Base-by-base conservation (phyloP, 2,888 invertebrate genomes). In the Dascillus cervinus region DNA sequence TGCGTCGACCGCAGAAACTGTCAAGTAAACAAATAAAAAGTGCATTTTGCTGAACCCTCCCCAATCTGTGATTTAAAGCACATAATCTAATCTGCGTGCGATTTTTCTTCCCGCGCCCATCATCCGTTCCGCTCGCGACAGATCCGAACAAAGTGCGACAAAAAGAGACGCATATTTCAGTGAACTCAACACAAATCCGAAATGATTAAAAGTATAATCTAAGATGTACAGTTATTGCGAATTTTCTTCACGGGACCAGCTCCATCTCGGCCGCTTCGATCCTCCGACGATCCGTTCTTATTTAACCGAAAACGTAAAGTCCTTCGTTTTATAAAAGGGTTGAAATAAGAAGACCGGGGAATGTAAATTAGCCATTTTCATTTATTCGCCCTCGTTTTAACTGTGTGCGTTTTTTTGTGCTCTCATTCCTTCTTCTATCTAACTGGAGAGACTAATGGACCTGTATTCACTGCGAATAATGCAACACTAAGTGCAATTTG, bases 331-430 rank as follows among this genome's bases (percentile, higher is more conserved):
- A n/a, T n/a, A n/a, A n/a, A n/a, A n/a, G n/a, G n/a, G n/a, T n/a
- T n/a, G 26, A 28, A 10, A 31, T 29, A 35, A 35, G 35, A 39
- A 32, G 39, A 39, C 39, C 32, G 40, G 57, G 56, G 58, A 57
- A 60, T 60, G 57, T 59, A 60, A 60, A 60, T 60, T 60, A 60
- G 60, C 59, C 56, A 57, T 58, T 60, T 60, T 59, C 60, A 56
- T 60, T 60, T 59, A 59, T 56, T 59, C 58, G 56, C 54, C 54
- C 58, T 53, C 56, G 52, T 56, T 58, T 54, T 49, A 55, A 52
- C 49, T 50, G 47, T 39, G 49, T n/a, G n/a, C n/a, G n/a, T n/a
- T n/a, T n/a, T 51, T 53, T 56, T 56, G 56, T 54, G 44, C 51
- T 35, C 46, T 43, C 40, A 34, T 51, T 50, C 52, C 44, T 51